Evolutionary conservation across 2,113 vertebrate species (phyloP).

Genomic region (Daphoenositta chrysoptera): DNA sequence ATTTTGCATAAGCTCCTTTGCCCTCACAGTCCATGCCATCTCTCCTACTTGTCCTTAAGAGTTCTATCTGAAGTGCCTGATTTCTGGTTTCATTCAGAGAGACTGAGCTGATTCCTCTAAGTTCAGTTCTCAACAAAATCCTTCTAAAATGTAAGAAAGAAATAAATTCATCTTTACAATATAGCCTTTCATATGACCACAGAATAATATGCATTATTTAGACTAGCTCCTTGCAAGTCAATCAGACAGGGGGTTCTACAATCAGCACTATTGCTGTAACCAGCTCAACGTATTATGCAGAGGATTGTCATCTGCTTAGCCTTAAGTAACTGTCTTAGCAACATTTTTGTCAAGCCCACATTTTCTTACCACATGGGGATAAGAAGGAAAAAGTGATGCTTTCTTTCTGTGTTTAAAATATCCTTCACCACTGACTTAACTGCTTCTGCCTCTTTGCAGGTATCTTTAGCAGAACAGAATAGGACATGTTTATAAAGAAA

Average conservation of each 20-base stretch:
- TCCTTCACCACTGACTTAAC: not conserved
- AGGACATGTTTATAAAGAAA: not conserved
- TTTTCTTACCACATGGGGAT: not conserved
- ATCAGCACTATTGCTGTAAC: not conserved
- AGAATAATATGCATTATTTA: not conserved
- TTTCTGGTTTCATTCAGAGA: not conserved
- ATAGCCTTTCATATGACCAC: not conserved
- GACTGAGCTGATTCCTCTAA: not conserved
- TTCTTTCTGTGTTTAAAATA: not conserved
- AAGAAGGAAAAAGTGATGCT: not conserved
- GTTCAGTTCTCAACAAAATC: not conserved
- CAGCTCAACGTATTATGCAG: not conserved
- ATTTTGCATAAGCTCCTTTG: not conserved
- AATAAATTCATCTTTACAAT: not conserved
- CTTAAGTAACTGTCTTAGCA: not conserved
- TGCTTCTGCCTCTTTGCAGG: not conserved
- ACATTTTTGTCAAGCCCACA: not conserved
- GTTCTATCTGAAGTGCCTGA: not conserved
- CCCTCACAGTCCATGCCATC: not conserved
- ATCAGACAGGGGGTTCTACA: not conserved
- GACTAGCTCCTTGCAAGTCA: not conserved
- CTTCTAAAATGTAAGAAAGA: not conserved
- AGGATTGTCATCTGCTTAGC: not conserved
- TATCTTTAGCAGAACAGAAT: not conserved
- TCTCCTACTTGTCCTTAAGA: not conserved